Percentiles rank a stretch among this genome's conserved stretches.
Evolutionary conservation across 64 coral and sea anemone species (phyloP).

Genomic region (Stylophora pistillata): DNA sequence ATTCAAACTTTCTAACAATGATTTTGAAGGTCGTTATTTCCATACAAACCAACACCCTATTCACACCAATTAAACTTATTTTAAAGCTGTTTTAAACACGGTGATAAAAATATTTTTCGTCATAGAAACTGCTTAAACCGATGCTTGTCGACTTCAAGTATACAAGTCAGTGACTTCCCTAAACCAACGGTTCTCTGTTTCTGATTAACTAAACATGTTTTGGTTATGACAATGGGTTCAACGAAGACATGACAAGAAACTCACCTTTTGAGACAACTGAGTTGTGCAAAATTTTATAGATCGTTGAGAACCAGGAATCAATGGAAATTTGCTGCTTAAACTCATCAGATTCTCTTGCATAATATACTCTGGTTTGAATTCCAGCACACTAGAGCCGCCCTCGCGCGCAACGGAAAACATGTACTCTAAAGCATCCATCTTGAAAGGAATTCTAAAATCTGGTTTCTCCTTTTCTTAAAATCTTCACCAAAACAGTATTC

Average conservation of each 20-base stretch:
- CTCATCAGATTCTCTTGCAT: conserved; percentile 75
- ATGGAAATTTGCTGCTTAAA: conserved; percentile 82
- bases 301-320: conserved; percentile 76
- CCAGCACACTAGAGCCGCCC: conserved; percentile 20
- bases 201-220: too few relatives aligned
- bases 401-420: conserved; percentile 30
- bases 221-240: too few relatives aligned
- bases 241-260: neutral
- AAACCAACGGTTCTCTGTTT: too few relatives aligned
- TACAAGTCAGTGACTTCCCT: too few relatives aligned
- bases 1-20: too few relatives aligned
- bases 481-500: neutral
- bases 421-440: conserved; percentile 53
- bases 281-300: conserved; percentile 83
- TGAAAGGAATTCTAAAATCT: neutral
- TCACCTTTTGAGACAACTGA: conserved; percentile 69
- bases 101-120: too few relatives aligned
- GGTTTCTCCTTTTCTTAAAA: neutral
- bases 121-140: too few relatives aligned
- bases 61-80: too few relatives aligned
- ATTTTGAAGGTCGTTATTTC: too few relatives aligned
- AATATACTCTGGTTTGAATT: conserved; percentile 71
- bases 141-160: too few relatives aligned
- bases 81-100: too few relatives aligned
- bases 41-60: too few relatives aligned